Conservation (phyloP, 2,888 invertebrate species). For the Lithodes maja region DNA sequence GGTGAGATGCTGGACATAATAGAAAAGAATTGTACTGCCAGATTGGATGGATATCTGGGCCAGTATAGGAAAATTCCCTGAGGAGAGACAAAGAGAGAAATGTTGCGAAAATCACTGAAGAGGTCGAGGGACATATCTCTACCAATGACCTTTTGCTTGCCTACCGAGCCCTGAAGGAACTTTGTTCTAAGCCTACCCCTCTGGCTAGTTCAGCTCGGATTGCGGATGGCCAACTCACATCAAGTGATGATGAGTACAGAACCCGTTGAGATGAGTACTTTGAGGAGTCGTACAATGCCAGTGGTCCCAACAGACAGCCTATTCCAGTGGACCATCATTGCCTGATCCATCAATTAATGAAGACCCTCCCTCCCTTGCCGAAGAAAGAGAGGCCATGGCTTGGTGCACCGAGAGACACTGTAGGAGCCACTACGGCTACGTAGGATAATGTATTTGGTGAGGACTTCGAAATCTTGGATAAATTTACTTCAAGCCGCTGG, state of each 20-base stretch:
- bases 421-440: too few relatives aligned
- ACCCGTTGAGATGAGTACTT: conserved; percentile 24
- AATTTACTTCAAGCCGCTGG: too few relatives aligned
- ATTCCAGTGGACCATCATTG: too few relatives aligned
- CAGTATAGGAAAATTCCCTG: neutral
- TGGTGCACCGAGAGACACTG: too few relatives aligned
- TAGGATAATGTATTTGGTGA: too few relatives aligned
- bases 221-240: conserved; percentile 1
- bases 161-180: conserved; percentile 13
- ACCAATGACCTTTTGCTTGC: neutral
- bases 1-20: neutral
- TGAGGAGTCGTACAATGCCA: neutral
- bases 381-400: too few relatives aligned
- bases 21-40: neutral
- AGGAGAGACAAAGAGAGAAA: neutral
- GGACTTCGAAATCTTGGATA: too few relatives aligned
- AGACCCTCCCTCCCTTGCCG: too few relatives aligned
- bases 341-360: too few relatives aligned
- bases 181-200: neutral
- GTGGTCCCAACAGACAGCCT: too few relatives aligned
- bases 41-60: neutral
- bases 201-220: neutral
- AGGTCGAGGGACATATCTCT: neutral
- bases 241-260: neutral
- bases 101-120: neutral